Conservation (phyloP, 2,888 invertebrate species). For the Caenorhabditis afra region DNA sequence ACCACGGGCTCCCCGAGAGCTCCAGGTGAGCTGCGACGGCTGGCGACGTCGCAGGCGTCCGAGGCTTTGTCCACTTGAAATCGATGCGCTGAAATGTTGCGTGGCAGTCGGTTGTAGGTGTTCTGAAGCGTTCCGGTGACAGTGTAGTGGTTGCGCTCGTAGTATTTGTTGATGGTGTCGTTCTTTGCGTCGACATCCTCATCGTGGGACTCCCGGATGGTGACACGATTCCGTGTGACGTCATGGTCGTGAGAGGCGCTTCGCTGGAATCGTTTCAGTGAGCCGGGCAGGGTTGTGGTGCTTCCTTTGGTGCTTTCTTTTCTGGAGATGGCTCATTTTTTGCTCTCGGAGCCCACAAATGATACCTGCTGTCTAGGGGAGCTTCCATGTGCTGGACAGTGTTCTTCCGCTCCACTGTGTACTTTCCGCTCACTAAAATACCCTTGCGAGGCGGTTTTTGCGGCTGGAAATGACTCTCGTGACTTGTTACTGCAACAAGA, state of each 20-base stretch:
- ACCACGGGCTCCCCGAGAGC: conserved; percentile 2
- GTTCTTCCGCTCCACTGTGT: conserved; percentile 24
- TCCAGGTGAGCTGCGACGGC: conserved; percentile 14
- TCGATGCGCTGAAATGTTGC: conserved; percentile 31
- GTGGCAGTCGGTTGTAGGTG: conserved; percentile 20
- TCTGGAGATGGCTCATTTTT: conserved; percentile 4
- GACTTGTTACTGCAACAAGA: too few relatives aligned
- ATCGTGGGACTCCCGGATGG: conserved; percentile 3
- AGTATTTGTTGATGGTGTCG: conserved; percentile 2
- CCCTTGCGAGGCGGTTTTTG: background rate
- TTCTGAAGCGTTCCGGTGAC: conserved; percentile 40
- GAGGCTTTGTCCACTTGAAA: conserved; percentile 49
- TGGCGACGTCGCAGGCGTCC: conserved; percentile 13
- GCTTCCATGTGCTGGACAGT: conserved; percentile 24
- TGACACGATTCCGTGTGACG: conserved; percentile 17
- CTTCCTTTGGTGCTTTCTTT: conserved; percentile 14
- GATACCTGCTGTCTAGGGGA: background rate
- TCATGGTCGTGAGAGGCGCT: conserved; percentile 26
- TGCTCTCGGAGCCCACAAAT: too few relatives aligned
- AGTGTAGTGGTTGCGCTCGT: conserved; percentile 40
- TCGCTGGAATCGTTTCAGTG: conserved; percentile 16
- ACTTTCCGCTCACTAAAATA: conserved; percentile 8
- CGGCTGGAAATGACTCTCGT: too few relatives aligned
- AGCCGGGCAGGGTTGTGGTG: conserved; percentile 15
- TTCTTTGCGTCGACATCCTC: background rate